Percentiles rank a stretch among this genome's conserved stretches.
Evolutionary conservation across 2,888 invertebrate genomes (phyloP).

Genomic region (Galeruca laticollis): DNA sequence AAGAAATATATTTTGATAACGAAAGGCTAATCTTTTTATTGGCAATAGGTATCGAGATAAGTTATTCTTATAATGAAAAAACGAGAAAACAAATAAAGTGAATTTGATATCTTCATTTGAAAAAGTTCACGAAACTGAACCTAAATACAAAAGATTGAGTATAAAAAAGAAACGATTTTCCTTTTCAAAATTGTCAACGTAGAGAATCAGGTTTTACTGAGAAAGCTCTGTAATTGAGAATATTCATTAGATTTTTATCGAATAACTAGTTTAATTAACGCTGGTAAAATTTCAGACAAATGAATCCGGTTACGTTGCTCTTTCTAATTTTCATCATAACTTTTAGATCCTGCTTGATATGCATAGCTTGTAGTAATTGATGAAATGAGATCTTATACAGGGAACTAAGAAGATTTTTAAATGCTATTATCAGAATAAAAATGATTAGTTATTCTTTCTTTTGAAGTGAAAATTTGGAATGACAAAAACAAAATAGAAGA

Average conservation of each 20-base stretch:
- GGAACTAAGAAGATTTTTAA: background rate
- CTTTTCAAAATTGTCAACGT: background rate
- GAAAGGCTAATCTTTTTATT: too few relatives aligned
- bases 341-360: slow-evolving; percentile 10
- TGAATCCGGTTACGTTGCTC: slow-evolving; percentile 8
- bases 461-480: too few relatives aligned
- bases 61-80: too few relatives aligned
- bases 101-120: too few relatives aligned
- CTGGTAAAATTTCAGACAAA: slow-evolving; percentile 8
- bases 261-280: slow-evolving; percentile 20
- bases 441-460: too few relatives aligned
- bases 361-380: slow-evolving; percentile 2
- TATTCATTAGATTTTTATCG: slow-evolving; percentile 17
- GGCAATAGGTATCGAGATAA: too few relatives aligned
- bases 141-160: too few relatives aligned
- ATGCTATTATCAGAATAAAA: too few relatives aligned
- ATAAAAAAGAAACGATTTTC: background rate
- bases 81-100: too few relatives aligned
- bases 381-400: background rate
- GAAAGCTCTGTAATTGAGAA: background rate
- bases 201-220: background rate
- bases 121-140: too few relatives aligned
- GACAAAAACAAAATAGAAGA: too few relatives aligned
- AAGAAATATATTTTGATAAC: too few relatives aligned
- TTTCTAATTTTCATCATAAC: slow-evolving; percentile 18